Conservation (phyloP, 2,888 invertebrate species). For the Drosophila formosana region DNA sequence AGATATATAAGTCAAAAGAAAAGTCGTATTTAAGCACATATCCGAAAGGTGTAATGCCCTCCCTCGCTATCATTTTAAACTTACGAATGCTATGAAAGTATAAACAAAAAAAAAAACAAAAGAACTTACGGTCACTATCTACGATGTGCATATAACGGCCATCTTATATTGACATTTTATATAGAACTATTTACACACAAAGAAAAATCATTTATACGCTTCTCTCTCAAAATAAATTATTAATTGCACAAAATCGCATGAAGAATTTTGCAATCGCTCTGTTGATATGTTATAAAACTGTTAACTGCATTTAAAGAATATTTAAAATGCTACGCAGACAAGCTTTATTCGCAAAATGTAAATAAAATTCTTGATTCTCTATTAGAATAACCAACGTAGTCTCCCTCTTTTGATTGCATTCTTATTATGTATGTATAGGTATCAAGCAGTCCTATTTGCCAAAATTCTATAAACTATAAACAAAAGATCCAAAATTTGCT, state of each 20-base stretch:
- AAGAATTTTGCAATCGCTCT: background rate
- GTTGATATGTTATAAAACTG: background rate
- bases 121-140: constrained; percentile 2
- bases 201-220: background rate
- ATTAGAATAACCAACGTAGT: background rate
- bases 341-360: background rate
- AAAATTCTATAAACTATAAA: too few species aligned
- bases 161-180: background rate
- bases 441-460: too few species aligned
- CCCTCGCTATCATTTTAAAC: background rate
- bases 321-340: background rate
- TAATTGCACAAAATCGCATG: background rate
- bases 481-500: too few species aligned
- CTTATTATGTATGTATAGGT: too few species aligned
- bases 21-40: background rate
- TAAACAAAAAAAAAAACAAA: constrained; percentile 4
- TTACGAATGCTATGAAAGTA: background rate
- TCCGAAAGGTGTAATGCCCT: background rate
- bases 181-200: background rate
- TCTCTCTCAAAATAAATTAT: background rate
- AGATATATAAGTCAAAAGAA: background rate
- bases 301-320: background rate
- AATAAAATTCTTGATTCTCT: background rate
- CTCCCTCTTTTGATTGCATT: too few species aligned
- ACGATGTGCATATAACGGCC: background rate